Evolutionary conservation across 2,888 invertebrate species (phyloP).

Genomic region (Amblyjoppa proteus): DNA sequence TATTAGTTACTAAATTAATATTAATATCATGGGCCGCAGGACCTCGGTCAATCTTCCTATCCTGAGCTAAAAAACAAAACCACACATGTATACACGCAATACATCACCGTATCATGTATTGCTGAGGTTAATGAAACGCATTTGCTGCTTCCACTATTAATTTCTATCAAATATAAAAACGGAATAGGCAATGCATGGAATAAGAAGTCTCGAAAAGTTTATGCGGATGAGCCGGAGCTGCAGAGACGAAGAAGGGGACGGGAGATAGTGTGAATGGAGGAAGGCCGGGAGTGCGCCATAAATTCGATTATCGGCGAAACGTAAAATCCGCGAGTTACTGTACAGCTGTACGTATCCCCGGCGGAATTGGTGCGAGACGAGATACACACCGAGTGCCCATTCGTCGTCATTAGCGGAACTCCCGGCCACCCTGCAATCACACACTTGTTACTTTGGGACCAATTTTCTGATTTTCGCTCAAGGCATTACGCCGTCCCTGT

Average conservation of each 20-base stretch:
- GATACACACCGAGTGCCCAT: constrained; percentile 28
- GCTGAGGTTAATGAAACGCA: too few relatives aligned
- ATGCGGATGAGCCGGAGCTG: neutral
- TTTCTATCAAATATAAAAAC: too few relatives aligned
- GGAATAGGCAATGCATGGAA: too few relatives aligned
- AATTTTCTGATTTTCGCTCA: constrained; percentile 75
- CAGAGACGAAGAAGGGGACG: constrained; percentile 33
- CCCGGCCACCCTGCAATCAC: constrained; percentile 72
- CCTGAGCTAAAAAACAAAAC: too few relatives aligned
- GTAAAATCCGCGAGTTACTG: constrained; percentile 36
- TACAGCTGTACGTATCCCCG: constrained; percentile 38
- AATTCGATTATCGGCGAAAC: constrained; percentile 69
- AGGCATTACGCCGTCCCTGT: constrained; percentile 62
- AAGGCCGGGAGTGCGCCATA: constrained; percentile 48
- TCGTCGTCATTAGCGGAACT: constrained; percentile 63
- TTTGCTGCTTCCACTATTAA: too few relatives aligned
- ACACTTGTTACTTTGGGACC: constrained; percentile 74
- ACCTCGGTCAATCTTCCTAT: too few relatives aligned
- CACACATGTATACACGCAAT: too few relatives aligned
- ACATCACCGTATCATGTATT: too few relatives aligned
- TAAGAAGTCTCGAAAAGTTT: too few relatives aligned
- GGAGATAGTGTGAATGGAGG: constrained; percentile 43
- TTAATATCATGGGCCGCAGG: too few relatives aligned
- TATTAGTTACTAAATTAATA: too few relatives aligned
- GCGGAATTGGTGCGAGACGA: constrained; percentile 38